Evolutionary conservation across 2,113 vertebrate genomes (phyloP).

Genomic region (Misgurnus anguillicaudatus): DNA sequence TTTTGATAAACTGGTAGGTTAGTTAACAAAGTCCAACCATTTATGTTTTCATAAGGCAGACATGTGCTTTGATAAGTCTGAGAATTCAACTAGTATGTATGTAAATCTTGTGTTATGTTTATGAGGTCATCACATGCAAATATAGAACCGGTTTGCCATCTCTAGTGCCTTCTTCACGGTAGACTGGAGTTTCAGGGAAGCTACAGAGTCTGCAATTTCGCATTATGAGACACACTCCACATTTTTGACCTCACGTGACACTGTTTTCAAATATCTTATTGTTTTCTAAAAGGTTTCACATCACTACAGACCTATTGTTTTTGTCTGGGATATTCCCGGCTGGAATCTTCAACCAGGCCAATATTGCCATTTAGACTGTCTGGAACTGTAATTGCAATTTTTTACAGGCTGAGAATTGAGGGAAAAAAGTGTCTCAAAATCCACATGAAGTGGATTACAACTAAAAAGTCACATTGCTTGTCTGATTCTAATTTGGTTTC

Average conservation of each 20-base stretch:
- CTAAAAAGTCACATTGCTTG: background rate
- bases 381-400: background rate
- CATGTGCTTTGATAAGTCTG: background rate
- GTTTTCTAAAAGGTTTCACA: background rate
- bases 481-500: background rate
- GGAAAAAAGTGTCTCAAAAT: conserved; percentile 18
- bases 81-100: background rate
- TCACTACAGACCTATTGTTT: background rate
- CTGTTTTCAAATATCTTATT: conserved; percentile 3
- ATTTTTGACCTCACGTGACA: background rate
- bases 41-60: background rate
- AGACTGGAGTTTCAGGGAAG: background rate
- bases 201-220: background rate
- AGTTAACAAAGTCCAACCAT: too few species aligned
- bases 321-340: background rate
- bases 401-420: background rate
- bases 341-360: background rate
- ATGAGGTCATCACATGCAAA: background rate
- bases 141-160: conserved; percentile 20
- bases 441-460: conserved; percentile 43
- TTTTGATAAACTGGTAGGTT: too few species aligned
- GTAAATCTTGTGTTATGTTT: background rate
- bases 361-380: background rate
- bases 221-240: background rate
- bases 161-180: background rate